Percentiles rank a stretch among this genome's conserved stretches.
phyloP scores from a whole-genome alignment of 37 sponge, comb jelly and placozoan genomes.

The Theonella swinhoei region DNA sequence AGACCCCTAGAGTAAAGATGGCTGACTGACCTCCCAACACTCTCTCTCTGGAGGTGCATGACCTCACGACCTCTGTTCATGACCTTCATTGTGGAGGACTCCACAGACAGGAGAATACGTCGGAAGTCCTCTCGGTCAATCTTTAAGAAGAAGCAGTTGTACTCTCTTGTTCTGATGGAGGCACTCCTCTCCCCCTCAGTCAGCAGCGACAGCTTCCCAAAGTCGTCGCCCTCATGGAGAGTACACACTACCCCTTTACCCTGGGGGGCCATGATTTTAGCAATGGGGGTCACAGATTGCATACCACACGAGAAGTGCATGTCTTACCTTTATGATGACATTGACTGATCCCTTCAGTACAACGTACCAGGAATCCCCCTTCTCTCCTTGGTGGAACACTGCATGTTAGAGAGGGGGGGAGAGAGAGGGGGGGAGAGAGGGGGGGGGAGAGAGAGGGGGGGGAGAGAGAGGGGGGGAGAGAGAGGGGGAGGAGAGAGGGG shows the following conservation, averaged over 20 bases:
- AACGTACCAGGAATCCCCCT: conserved; percentile 85
- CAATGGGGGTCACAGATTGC: too few relatives aligned
- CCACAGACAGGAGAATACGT: conserved; percentile 74
- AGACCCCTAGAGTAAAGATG: not conserved
- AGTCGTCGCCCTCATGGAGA: conserved; percentile 89
- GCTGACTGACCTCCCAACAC: not conserved
- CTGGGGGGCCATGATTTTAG: not conserved
- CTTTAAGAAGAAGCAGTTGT: conserved; percentile 70
- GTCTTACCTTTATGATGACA: conserved; percentile 80
- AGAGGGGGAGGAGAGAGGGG: conserved; percentile 1
- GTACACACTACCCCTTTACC: conserved; percentile 83
- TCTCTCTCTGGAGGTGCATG: not conserved
- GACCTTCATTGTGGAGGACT: conserved; percentile 76
- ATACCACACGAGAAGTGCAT: not conserved
- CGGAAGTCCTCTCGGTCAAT: conserved; percentile 84
- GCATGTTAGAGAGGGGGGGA: not conserved
- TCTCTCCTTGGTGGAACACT: conserved; percentile 89
- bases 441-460: not conserved
- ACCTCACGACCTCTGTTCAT: conserved; percentile 72
- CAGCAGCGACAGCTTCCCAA: conserved; percentile 85
- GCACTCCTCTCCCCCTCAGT: conserved; percentile 73
- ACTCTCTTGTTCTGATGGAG: conserved; percentile 55
- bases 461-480: not conserved
- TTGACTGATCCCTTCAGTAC: conserved; percentile 88
- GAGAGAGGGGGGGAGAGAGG: not conserved